Evolutionary conservation across 1,140 invertebrate genomes (phyloP), one percentile per base, ranked within the genome.

Genomic region (Scaptodrosophila lebanonensis): DNA sequence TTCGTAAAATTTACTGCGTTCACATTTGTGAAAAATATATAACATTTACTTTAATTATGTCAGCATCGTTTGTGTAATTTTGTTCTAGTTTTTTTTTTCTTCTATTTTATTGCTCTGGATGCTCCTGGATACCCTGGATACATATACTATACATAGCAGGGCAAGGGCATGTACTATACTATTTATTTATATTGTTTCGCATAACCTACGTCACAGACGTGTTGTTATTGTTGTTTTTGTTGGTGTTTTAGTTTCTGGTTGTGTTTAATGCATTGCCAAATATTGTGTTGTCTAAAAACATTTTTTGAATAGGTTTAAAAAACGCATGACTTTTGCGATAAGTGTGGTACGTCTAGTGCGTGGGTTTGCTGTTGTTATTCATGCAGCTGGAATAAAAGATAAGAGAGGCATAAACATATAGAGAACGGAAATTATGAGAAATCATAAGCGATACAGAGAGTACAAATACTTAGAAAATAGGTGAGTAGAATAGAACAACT

Each of bases 281-380:
- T n/a, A n/a, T n/a, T n/a, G n/a, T n/a, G n/a, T n/a, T n/a, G n/a
- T n/a, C n/a, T 76, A 86, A 67, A 86, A 85, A 65, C 83, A 86
- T 54, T 86, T 85, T 67, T 83, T 85, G 49, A 86, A 83, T 36
- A 86, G 63, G 68, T 82, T 84, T 38, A 86, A 65, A 76, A 86
- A 84, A 63, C 79, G 67, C 53, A 86, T 83, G 66, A 84, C 71
- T 68, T 76, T 84, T 60, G 64, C 59, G 58, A 84, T 77, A 51
- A 85, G 56, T 64, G 75, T 77, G 60, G 75, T 77, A 75, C 79
- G 79, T 86, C 79, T 73, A 77, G 75, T 70, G 79, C 83, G 83
- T 66, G 83, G 75, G 47, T 67, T 72, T 69, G 75, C 77, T 63
- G 77, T 82, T 85, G 79, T 84, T 86, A 86, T 85, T 86, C 83